A percentile compares a stretch with the other conserved stretches of the same genome.
These are phyloP conservation scores for Scalopus aquaticus DNA, from an alignment of 2,113 vertebrate genomes.

Conservation along the genomic window DNA sequence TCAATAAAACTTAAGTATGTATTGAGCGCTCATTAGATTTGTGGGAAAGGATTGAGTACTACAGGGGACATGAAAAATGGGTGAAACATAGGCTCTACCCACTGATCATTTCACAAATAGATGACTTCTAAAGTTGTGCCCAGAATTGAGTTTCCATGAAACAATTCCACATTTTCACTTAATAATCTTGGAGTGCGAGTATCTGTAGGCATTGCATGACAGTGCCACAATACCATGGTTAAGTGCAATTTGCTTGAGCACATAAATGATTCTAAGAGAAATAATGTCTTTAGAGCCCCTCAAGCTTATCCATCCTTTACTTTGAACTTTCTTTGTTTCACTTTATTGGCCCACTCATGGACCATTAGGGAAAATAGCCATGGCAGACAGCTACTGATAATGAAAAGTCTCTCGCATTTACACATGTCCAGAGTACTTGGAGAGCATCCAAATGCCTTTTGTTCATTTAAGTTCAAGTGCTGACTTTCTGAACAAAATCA, in stretches of 20 bases:
- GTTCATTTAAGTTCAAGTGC: constrained; percentile 12
- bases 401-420: constrained; percentile 46
- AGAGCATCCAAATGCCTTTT: constrained; percentile 35
- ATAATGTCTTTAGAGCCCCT: neutral
- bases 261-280: constrained; percentile 30
- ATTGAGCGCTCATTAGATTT: neutral
- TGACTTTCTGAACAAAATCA: constrained; percentile 31
- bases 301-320: neutral
- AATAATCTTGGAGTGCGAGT: neutral
- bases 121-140: neutral
- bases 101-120: neutral
- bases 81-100: neutral
- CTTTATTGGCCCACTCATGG: neutral
- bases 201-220: neutral
- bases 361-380: constrained; percentile 45
- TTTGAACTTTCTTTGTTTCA: constrained; percentile 15
- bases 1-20: neutral
- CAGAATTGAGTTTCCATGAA: neutral
- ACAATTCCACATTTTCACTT: neutral
- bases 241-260: neutral
- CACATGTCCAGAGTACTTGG: constrained; percentile 58
- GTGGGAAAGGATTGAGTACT: neutral
- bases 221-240: neutral
- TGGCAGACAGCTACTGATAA: constrained; percentile 54
- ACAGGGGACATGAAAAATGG: neutral